Evolutionary conservation across 92 coral and sea anemone species (phyloP), one percentile per base, ranked within the genome.

Genomic region (Epizoanthus rinbou): DNA sequence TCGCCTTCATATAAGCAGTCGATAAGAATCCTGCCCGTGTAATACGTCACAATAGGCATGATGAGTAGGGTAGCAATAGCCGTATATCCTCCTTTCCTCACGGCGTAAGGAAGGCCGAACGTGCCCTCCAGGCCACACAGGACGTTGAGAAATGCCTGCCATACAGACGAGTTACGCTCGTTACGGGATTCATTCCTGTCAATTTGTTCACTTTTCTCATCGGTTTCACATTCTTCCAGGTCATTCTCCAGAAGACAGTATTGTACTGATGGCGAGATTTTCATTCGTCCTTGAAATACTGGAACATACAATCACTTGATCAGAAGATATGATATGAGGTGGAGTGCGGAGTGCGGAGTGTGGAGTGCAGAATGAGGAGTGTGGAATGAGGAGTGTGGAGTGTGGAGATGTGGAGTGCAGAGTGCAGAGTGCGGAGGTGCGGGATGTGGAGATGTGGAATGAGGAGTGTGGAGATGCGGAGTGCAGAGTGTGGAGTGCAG

Each of bases 1-100:
- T 78, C 82, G 0, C 82, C 82, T 13, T 78, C 82, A 54, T 78
- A 78, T 59, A 78, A 62, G 41, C 82, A 78, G 59, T 78, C 82
- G 43, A 78, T 78, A 41, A 78, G 82, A 16, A 78, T 62, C 54
- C 17, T 60, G 9, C 82, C 82, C 23, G 82, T 78, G 71, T 62
- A 78, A 47, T 78, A 78, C 57, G 82, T 78, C 37, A 78, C 70
- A 16, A 78, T 4, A 7, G 82, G 82, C 47, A 78, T 41, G 39
- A 78, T 4, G 6, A 78, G 72, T 14, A 78, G 62, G 43, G 82
- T 72, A 22, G 57, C 59, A 1, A 78, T 78, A 14, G 82, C 82
- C 16, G 82, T 25, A 39, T 60, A 78, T 9, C 82, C 82, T 3
- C 82, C 82, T 57, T 69, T 60, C 37, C 52, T 65, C 58, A 78